These are phyloP conservation scores for Perodicticus potto DNA, from an alignment of 2,797 vertebrate genomes.

Conservation along the genomic window DNA sequence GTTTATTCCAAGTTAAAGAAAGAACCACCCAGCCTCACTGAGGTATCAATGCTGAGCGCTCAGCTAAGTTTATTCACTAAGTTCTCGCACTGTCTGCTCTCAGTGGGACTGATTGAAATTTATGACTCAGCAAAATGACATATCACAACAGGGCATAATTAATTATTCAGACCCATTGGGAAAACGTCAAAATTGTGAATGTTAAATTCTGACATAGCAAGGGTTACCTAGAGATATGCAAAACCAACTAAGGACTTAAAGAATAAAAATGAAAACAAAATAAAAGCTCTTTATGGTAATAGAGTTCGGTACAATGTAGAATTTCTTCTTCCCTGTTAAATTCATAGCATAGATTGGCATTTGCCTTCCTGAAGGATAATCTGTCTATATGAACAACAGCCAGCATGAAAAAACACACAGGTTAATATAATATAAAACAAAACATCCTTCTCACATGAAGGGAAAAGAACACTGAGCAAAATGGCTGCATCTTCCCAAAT, in stretches of 20 bases:
- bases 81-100: background rate
- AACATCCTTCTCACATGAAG: constrained; percentile 9
- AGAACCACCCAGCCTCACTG: background rate
- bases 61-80: background rate
- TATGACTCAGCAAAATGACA: background rate
- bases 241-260: constrained; percentile 8
- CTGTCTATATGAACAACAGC: background rate
- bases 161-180: background rate
- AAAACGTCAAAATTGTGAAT: constrained; percentile 12
- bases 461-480: background rate
- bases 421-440: constrained; percentile 27
- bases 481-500: constrained; percentile 17
- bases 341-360: background rate
- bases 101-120: background rate
- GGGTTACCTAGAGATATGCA: background rate
- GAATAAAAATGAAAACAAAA: constrained; percentile 32
- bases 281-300: background rate
- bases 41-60: background rate
- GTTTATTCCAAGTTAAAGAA: constrained; percentile 40
- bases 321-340: background rate
- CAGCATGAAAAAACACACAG: background rate
- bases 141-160: background rate
- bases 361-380: background rate
- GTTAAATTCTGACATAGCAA: constrained; percentile 31
- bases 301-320: background rate